Evolutionary conservation across 2,797 vertebrate genomes (phyloP), one percentile per base, ranked within the genome.

Genomic region (Sebastes trivittatus): DNA sequence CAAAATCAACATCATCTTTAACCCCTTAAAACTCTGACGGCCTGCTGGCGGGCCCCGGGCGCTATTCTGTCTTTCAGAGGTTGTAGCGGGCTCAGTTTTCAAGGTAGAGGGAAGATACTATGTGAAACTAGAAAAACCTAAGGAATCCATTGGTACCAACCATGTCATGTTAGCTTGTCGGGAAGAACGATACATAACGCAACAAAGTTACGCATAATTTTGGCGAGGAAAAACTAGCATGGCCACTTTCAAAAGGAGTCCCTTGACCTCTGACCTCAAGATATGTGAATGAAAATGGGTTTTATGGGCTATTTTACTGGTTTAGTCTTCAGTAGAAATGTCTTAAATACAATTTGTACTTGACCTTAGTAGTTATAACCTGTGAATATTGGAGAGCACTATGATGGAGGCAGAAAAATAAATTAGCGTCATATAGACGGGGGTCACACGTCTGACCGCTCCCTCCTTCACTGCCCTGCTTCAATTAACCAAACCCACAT

Each of bases 401-500:
- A 2, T 18, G 52, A 75, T 67, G 9, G 11, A 60, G 8, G n/a
- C 30, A 36, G 20, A 67, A 10, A 68, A 61, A 72, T 9, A 38
- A 63, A 66, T 72, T 32, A 23, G 23, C 38, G 11, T 82, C 58
- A 56, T 36, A 76, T 2, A 42, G 29, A 56, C 1, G 2, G 32
- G 64, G 64, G 42, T 18, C 30, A 20, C 13, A 86, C 30, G 13
- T 61, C 25, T 87, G 60, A 82, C 75, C 42, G 29, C 74, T 38
- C 49, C 56, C 7, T 69, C 38, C 75, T 66, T 67, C 52, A 13
- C 27, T 68, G 67, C 36, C 60, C 27, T 75, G 42, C 69, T 62
- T 46, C 72, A 46, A 84, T 85, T 83, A 87, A 82, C 67, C 69
- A 71, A 75, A 42, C 34, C 23, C 67, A 34, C 81, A 69, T 92